phyloP scores from a whole-genome alignment of 2,113 vertebrate species.

The Pogonocichla stellata region DNA sequence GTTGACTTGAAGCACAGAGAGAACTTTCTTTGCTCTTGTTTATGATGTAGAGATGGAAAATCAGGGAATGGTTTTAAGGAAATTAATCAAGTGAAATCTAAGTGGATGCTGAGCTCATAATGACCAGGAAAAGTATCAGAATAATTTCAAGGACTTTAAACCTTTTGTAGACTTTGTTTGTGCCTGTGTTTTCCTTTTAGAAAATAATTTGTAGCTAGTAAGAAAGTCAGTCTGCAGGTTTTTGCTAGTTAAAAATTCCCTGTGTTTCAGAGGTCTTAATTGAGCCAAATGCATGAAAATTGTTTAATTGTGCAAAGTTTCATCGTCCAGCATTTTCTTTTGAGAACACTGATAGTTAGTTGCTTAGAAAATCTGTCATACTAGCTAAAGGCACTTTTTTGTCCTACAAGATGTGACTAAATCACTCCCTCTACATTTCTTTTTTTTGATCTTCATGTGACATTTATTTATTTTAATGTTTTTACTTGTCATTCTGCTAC shows the following conservation, averaged over 20 bases:
- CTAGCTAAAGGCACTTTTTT: neutral
- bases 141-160: neutral
- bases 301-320: neutral
- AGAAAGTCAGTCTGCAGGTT: neutral
- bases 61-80: neutral
- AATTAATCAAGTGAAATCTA: neutral
- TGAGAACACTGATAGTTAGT: neutral
- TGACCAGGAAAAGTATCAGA: neutral
- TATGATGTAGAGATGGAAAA: neutral
- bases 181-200: neutral
- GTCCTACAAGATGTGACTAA: neutral
- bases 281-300: neutral
- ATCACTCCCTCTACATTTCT: neutral
- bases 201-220: neutral
- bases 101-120: neutral
- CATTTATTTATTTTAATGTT: neutral
- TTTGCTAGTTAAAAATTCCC: neutral
- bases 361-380: neutral
- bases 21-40: neutral
- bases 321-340: neutral
- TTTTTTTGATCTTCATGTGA: neutral
- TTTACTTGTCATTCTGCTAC: neutral
- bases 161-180: neutral
- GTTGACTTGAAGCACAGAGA: neutral
- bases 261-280: neutral